Base-by-base conservation (phyloP, 2,797 vertebrate species). In the Cercopithecus mitis region DNA sequence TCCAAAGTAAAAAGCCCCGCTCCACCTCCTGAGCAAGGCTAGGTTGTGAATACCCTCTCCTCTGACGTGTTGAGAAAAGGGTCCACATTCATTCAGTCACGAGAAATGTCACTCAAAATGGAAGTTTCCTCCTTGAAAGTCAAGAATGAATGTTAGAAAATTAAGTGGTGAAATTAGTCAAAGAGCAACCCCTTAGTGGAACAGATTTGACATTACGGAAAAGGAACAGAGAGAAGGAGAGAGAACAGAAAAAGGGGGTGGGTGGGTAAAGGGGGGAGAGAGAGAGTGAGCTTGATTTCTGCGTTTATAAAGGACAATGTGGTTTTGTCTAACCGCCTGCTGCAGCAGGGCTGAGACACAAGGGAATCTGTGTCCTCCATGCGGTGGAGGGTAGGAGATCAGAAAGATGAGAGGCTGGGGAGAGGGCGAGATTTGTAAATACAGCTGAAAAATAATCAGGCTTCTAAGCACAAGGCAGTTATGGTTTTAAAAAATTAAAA, bases 101-200 rank as follows among this genome's bases (percentile, higher is more conserved):
- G 36, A 77, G 75, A 87, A 70, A 33, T 47, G 13, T 43, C 58
- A 85, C 4, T 36, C 7, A 81, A 11, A 55, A 43, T 41, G 25
- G 50, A 5, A 24, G 19, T 5, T 70, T 33, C 30, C 22, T 57
- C 58, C 72, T 82, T 86, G 75, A 91, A 95, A 94, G 83, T 87
- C 58, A 93, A 92, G 36, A 87, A 88, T 55, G 36, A 96, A 70
- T 67, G 27, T 81, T 97, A 76, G 41, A 70, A 36, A 70, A 70
- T 70, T n/a, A n/a, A 67, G 61, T 67, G 14, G 52, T 25, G 64
- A 45, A 64, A 83, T 75, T 85, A 83, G 22, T 90, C 81, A 95
- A 57, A 95, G 45, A 75, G 72, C 94, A 90, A 70, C 6, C 15
- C 4, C 39, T 85, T 61, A 11, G 22, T 22, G n/a, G 57, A 77